Conservation (phyloP, 2,888 invertebrate species). For the Lochmaea crataegi region DNA sequence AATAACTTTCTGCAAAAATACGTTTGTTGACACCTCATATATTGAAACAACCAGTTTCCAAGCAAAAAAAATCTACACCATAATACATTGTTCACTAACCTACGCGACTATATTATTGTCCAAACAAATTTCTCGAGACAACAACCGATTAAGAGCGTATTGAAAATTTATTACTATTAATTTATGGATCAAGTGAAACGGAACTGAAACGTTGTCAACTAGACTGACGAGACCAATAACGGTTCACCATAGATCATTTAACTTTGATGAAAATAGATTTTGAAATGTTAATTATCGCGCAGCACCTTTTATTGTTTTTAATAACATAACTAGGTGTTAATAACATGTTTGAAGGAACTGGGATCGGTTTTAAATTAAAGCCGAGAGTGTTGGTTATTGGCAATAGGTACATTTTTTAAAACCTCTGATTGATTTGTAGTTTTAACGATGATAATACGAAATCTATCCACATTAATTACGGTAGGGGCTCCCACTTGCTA, state of each 20-base stretch:
- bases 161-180: conserved; percentile 3
- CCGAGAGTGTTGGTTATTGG: background rate
- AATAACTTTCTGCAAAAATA: no score
- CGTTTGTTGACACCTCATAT: no score
- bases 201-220: conserved; percentile 19
- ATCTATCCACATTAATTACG: no score
- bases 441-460: no score
- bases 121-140: conserved; percentile 34
- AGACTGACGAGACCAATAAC: conserved; percentile 8
- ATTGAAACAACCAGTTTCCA: conserved; percentile 40
- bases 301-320: conserved; percentile 4
- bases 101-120: conserved; percentile 41
- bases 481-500: no score
- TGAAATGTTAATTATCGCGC: conserved; percentile 10
- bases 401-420: no score
- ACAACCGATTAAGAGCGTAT: conserved; percentile 26
- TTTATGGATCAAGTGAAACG: conserved; percentile 14
- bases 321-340: conserved; percentile 16
- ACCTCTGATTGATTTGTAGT: no score
- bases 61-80: conserved; percentile 43
- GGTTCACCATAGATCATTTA: background rate
- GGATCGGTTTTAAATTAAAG: conserved; percentile 1
- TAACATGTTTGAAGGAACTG: conserved; percentile 8
- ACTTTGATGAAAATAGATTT: conserved; percentile 18
- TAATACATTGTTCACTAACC: conserved; percentile 39